Evolutionary conservation across 2,113 vertebrate genomes (phyloP).

Genomic region (Pao palembangensis): DNA sequence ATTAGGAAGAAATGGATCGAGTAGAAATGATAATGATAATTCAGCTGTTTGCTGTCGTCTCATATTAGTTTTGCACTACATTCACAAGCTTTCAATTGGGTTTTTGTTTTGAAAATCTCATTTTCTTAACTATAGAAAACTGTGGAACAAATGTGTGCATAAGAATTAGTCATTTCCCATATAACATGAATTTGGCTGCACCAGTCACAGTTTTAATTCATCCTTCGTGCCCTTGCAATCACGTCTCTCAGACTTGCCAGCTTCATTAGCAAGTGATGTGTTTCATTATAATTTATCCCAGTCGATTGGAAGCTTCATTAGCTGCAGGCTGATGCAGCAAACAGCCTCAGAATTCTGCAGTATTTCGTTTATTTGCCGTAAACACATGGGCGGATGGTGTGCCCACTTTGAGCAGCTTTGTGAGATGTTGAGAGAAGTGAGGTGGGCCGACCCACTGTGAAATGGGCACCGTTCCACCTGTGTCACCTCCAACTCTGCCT

Average conservation of each 20-base stretch:
- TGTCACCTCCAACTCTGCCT: conserved; percentile 39
- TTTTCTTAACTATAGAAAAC: not conserved
- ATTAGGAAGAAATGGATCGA: too few species aligned
- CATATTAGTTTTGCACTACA: not conserved
- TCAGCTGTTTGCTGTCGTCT: too few species aligned
- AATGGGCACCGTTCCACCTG: conserved; percentile 53
- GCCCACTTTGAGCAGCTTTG: conserved; percentile 31
- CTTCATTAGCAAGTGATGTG: conserved; percentile 63
- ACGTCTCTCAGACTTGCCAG: conserved; percentile 59
- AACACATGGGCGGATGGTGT: conserved; percentile 28
- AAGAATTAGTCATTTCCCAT: too few species aligned
- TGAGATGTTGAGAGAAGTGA: conserved; percentile 25
- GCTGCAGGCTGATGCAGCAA: conserved; percentile 48
- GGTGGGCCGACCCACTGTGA: conserved; percentile 35
- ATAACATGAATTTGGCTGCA: not conserved
- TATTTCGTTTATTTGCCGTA: conserved; percentile 59
- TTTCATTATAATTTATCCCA: conserved; percentile 69
- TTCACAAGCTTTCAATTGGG: too few species aligned
- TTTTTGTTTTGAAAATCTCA: too few species aligned
- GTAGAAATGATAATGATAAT: too few species aligned
- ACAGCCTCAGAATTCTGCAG: conserved; percentile 60
- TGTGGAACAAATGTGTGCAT: not conserved
- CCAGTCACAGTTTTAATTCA: conserved; percentile 43
- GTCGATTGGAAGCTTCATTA: conserved; percentile 67
- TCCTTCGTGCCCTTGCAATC: conserved; percentile 33